Conservation (phyloP, 2,797 vertebrate genomes). For the Selene dorsalis region DNA sequence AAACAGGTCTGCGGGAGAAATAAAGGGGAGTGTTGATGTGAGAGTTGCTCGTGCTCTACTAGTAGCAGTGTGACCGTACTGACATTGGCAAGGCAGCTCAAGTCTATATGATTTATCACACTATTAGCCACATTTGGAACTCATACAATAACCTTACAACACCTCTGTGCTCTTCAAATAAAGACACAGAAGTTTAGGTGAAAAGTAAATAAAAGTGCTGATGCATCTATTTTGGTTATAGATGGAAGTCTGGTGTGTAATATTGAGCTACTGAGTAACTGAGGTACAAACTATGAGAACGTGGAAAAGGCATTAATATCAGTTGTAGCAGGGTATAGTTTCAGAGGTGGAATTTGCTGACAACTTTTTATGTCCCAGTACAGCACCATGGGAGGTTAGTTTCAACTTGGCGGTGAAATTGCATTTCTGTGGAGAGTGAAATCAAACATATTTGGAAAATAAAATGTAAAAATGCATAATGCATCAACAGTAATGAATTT, state of each 20-base stretch:
- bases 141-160: constrained; percentile 55
- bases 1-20: constrained; percentile 70
- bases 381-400: constrained; percentile 4
- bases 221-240: constrained; percentile 22
- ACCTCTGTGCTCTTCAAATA: constrained; percentile 41
- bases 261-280: neutral
- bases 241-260: neutral
- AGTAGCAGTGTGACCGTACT: constrained; percentile 55
- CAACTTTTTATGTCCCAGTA: neutral
- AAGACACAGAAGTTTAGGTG: constrained; percentile 41
- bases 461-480: constrained; percentile 29
- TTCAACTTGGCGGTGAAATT: constrained; percentile 19
- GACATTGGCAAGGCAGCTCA: constrained; percentile 71
- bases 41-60: constrained; percentile 39
- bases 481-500: constrained; percentile 33
- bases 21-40: constrained; percentile 44
- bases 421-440: neutral
- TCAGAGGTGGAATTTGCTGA: neutral
- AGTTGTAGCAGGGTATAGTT: neutral
- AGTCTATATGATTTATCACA: constrained; percentile 75
- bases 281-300: neutral
- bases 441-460: constrained; percentile 10
- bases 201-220: constrained; percentile 58
- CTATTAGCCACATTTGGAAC: constrained; percentile 70
- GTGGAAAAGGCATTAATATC: neutral